phyloP scores from a whole-genome alignment of 2,888 invertebrate genomes.

The Meta bourneti region DNA sequence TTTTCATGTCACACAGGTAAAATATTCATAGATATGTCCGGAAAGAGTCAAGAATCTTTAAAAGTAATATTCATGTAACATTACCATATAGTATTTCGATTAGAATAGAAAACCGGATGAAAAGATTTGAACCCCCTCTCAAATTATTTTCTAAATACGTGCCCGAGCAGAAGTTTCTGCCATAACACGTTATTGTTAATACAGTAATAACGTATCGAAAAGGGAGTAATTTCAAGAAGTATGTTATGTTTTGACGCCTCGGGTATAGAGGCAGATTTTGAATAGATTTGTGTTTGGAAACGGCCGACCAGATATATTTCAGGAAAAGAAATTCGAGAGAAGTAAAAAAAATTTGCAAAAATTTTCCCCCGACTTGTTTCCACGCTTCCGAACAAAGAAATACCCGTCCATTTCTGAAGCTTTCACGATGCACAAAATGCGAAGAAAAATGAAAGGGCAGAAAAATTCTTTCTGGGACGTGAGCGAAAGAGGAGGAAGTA shows the following conservation, averaged over 20 bases:
- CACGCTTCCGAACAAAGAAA: constrained; percentile 59
- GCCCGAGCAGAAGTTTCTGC: neutral
- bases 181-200: neutral
- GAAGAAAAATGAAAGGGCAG: constrained; percentile 17
- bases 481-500: constrained; percentile 35
- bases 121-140: no score
- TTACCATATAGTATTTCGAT: no score
- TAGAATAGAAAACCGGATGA: no score
- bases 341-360: constrained; percentile 27
- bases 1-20: no score
- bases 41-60: no score
- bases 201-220: neutral
- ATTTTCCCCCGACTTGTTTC: constrained; percentile 53
- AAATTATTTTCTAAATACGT: no score
- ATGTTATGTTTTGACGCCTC: neutral
- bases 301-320: constrained; percentile 37
- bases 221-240: neutral
- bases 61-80: no score
- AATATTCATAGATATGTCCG: no score
- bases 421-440: neutral
- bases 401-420: constrained; percentile 37
- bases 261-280: neutral
- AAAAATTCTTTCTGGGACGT: constrained; percentile 14
- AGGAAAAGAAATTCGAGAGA: constrained; percentile 19
- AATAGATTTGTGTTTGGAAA: constrained; percentile 17